Conservation (phyloP, 2,888 invertebrate species). For the Autographa pulchrina region DNA sequence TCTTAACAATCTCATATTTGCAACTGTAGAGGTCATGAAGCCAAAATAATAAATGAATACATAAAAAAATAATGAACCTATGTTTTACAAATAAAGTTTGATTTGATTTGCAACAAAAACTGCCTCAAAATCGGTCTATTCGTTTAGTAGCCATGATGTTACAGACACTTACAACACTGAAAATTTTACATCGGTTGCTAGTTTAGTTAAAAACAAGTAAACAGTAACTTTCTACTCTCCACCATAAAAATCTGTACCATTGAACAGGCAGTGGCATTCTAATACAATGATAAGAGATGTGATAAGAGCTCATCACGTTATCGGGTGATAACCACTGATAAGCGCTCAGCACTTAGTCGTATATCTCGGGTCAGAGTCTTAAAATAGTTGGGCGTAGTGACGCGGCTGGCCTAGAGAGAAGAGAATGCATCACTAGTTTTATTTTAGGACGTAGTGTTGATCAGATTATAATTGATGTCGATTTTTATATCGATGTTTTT, state of each 20-base stretch:
- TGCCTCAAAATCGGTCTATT: too few species aligned
- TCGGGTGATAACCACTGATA: constrained; percentile 78
- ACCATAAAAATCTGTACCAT: constrained; percentile 36
- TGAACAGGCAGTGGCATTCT: constrained; percentile 60
- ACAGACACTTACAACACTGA: too few species aligned
- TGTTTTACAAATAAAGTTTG: too few species aligned
- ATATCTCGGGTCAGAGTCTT: constrained; percentile 79
- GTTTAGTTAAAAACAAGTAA: background rate
- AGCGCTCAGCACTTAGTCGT: constrained; percentile 73
- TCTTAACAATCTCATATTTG: too few species aligned
- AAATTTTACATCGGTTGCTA: too few species aligned
- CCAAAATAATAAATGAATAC: too few species aligned
- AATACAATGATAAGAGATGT: constrained; percentile 57
- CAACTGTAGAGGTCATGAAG: too few species aligned
- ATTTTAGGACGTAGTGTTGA: constrained; percentile 27
- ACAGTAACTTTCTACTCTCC: background rate
- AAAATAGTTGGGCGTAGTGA: constrained; percentile 76
- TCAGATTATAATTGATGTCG: background rate
- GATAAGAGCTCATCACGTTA: constrained; percentile 76
- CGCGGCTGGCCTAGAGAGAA: constrained; percentile 31
- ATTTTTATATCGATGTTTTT: background rate
- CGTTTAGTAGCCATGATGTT: too few species aligned
- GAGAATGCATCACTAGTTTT: constrained; percentile 44
- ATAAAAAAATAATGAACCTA: too few species aligned
- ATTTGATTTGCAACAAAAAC: too few species aligned